Evolutionary conservation across 92 coral and sea anemone genomes (phyloP).

Genomic region (Porites divaricata): DNA sequence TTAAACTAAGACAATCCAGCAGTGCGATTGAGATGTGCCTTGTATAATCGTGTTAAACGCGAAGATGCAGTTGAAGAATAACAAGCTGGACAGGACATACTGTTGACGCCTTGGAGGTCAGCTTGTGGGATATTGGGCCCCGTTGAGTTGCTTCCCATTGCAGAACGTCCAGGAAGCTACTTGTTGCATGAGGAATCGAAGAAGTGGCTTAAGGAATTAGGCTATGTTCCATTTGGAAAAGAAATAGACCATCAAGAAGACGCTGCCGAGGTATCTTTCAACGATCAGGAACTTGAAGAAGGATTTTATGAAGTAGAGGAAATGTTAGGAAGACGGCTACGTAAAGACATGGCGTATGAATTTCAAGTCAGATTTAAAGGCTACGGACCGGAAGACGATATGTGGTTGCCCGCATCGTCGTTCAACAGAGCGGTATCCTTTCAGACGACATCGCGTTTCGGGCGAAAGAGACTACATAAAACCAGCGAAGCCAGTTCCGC

Average conservation of each 20-base stretch:
- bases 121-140: too few species aligned
- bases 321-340: constrained; percentile 35
- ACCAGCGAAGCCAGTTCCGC: constrained; percentile 20
- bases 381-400: constrained; percentile 57
- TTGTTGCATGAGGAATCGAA: too few species aligned
- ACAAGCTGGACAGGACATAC: constrained; percentile 42
- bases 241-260: too few species aligned
- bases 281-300: too few species aligned
- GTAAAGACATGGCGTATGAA: constrained; percentile 17
- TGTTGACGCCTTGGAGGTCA: too few species aligned
- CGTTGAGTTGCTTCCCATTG: too few species aligned
- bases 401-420: constrained; percentile 59
- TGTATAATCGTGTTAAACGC: constrained; percentile 19
- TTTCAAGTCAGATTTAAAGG: constrained; percentile 68
- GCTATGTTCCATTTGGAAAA: too few species aligned
- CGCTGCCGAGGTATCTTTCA: too few species aligned
- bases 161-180: too few species aligned
- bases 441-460: too few species aligned
- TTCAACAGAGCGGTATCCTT: constrained; percentile 53
- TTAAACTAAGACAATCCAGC: constrained; percentile 36
- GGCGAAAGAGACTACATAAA: constrained; percentile 42
- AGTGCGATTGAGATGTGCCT: constrained; percentile 45
- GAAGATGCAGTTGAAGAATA: constrained; percentile 9
- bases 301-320: constrained; percentile 60
- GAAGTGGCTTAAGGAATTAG: too few species aligned